Evolutionary conservation across 2,113 vertebrate genomes (phyloP).

Genomic region (Macheiramphus alcinus): DNA sequence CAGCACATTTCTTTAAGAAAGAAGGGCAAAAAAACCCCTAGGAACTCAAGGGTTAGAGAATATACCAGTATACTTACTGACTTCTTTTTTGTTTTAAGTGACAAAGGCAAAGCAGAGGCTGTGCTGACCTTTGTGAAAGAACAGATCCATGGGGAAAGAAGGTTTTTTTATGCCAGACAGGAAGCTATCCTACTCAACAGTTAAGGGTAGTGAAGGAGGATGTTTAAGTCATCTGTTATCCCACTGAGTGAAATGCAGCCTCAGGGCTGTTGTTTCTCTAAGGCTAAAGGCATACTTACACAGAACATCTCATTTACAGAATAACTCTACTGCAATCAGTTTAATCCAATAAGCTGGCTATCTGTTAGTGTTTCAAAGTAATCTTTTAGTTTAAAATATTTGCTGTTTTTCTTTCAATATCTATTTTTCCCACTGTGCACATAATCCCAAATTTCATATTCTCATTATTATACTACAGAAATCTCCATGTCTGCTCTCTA

Average conservation of each 20-base stretch:
- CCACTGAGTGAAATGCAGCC: background rate
- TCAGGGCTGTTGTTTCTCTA: background rate
- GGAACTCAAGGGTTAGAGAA: background rate
- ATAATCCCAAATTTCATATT: background rate
- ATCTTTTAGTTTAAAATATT: background rate
- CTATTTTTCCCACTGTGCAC: background rate
- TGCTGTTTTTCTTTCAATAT: background rate
- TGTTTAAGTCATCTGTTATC: background rate
- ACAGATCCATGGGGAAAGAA: background rate
- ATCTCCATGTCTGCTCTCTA: background rate
- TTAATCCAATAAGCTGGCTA: background rate
- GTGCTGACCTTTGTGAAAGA: background rate
- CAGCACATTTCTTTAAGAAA: background rate
- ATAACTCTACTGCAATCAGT: background rate
- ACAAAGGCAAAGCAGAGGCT: background rate
- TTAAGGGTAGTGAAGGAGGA: background rate
- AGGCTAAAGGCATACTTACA: background rate
- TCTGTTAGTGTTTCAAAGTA: background rate
- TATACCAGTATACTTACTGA: background rate
- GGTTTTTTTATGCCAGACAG: background rate
- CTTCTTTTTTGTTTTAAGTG: background rate
- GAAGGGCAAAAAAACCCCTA: accelerated
- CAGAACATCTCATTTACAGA: background rate
- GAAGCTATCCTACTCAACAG: background rate
- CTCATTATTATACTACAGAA: background rate